Conservation (phyloP, 2,113 vertebrate genomes). For the Burhinus bistriatus region DNA sequence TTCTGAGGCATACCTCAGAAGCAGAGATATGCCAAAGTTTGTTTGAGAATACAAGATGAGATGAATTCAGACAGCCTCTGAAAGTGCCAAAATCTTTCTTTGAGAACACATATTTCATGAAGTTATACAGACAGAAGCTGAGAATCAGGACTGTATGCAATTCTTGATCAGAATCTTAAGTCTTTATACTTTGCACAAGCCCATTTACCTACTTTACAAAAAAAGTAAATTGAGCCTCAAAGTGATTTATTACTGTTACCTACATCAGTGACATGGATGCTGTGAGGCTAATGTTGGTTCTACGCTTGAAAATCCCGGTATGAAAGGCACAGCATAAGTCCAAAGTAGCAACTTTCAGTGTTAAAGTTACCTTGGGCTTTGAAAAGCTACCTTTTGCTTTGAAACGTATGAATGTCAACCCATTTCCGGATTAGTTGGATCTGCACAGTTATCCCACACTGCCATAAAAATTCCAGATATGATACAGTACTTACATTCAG, state of each 20-base stretch:
- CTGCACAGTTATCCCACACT: neutral
- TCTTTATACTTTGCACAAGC: neutral
- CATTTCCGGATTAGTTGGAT: constrained; percentile 6
- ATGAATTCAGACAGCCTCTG: neutral
- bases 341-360: neutral
- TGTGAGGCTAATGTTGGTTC: neutral
- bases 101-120: neutral
- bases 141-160: neutral
- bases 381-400: constrained; percentile 16
- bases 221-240: neutral
- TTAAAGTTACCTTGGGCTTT: constrained; percentile 23
- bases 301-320: neutral
- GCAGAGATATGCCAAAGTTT: neutral
- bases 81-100: neutral
- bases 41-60: neutral
- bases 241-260: constrained; percentile 26
- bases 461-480: constrained; percentile 19
- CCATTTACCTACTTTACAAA: neutral
- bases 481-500: neutral
- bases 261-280: neutral
- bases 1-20: neutral
- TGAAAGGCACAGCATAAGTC: neutral
- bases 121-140: neutral
- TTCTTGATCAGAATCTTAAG: neutral
- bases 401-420: neutral